phyloP scores from a whole-genome alignment of 1,140 invertebrate genomes.

The Orchesella cincta region DNA sequence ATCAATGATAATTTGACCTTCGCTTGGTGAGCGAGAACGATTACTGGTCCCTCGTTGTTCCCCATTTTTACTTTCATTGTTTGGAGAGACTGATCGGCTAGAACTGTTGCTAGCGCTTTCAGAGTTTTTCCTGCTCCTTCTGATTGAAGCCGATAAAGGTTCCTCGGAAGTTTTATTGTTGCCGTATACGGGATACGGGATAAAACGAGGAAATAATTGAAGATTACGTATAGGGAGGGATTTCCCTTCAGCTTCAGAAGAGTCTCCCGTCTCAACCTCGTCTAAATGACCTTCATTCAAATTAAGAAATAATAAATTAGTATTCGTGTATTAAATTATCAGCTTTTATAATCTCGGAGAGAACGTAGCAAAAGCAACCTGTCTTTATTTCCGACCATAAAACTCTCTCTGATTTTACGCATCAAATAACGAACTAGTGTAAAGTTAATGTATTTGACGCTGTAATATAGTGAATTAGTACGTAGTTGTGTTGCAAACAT shows the following conservation, averaged over 20 bases:
- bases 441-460: too few relatives aligned
- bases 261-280: not conserved
- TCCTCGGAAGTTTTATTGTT: too few relatives aligned
- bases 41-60: not conserved
- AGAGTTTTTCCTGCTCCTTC: not conserved
- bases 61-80: not conserved
- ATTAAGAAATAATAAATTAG: too few relatives aligned
- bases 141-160: not conserved
- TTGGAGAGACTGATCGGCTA: not conserved
- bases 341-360: too few relatives aligned
- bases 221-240: not conserved
- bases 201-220: conserved; percentile 1
- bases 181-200: not conserved
- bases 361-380: too few relatives aligned
- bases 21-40: not conserved
- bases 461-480: too few relatives aligned
- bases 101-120: not conserved
- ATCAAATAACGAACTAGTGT: too few relatives aligned
- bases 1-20: conserved; percentile 17
- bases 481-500: too few relatives aligned
- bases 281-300: not conserved
- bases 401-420: too few relatives aligned
- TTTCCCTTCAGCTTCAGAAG: not conserved
- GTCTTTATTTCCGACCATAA: too few relatives aligned
- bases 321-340: too few relatives aligned